Evolutionary conservation across 2,113 vertebrate genomes (phyloP).

Genomic region (Aspidoscelis tigris): DNA sequence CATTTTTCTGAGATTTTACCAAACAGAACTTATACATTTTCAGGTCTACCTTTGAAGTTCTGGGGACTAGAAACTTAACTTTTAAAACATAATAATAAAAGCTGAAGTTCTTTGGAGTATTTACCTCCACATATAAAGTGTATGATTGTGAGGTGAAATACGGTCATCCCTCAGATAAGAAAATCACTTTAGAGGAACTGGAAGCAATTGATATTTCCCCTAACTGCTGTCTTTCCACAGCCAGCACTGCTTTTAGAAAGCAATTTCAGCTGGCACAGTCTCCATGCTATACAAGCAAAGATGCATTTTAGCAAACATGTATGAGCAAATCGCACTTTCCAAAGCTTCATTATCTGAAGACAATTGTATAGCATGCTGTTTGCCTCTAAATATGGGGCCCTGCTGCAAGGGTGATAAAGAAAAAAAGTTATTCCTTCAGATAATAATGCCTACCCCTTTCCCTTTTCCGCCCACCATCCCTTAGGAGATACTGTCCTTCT

Average conservation of each 20-base stretch:
- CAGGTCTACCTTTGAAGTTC: not conserved
- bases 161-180: too few relatives aligned
- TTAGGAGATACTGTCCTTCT: constrained; percentile 21
- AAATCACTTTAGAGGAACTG: too few relatives aligned
- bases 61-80: not conserved
- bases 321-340: too few relatives aligned
- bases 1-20: not conserved
- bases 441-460: not conserved
- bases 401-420: constrained; percentile 23
- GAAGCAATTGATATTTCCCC: too few relatives aligned
- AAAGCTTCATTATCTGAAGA: too few relatives aligned
- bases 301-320: too few relatives aligned
- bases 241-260: too few relatives aligned
- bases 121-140: not conserved
- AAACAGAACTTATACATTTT: not conserved
- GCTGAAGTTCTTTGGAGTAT: not conserved
- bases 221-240: too few relatives aligned
- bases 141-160: not conserved
- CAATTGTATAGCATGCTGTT: too few relatives aligned
- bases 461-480: not conserved
- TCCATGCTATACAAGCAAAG: too few relatives aligned
- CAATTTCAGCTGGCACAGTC: too few relatives aligned
- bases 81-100: not conserved
- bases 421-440: not conserved
- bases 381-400: not conserved